These are phyloP conservation scores for Conger conger DNA, from an alignment of 2,113 vertebrate genomes.

Conservation along the genomic window DNA sequence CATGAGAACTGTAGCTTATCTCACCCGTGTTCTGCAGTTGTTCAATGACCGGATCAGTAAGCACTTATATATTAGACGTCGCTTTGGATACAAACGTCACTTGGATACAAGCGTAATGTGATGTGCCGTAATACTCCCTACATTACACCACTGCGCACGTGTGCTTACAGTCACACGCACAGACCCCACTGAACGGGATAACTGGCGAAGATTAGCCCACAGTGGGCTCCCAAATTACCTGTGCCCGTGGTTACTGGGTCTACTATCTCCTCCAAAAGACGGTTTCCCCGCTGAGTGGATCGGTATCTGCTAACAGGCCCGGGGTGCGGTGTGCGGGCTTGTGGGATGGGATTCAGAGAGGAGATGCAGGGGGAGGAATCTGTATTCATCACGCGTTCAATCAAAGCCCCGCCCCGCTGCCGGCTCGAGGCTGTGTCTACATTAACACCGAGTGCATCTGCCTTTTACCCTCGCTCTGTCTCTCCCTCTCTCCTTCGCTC, in stretches of 20 bases:
- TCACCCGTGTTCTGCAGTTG: too few species aligned
- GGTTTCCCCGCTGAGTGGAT: background rate
- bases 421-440: conserved; percentile 48
- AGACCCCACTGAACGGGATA: too few species aligned
- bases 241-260: background rate
- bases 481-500: conserved; percentile 13
- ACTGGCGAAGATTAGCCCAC: background rate
- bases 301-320: background rate
- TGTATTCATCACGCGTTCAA: conserved; percentile 55
- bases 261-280: background rate
- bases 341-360: conserved; percentile 25
- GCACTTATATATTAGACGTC: too few species aligned
- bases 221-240: background rate
- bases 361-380: conserved; percentile 28
- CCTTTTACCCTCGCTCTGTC: conserved; percentile 21
- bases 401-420: conserved; percentile 52
- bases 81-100: too few species aligned
- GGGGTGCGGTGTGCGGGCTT: conserved; percentile 21
- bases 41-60: too few species aligned
- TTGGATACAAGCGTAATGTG: too few species aligned
- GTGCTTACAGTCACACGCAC: too few species aligned
- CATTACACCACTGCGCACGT: too few species aligned
- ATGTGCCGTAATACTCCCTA: too few species aligned
- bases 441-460: background rate
- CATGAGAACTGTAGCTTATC: too few species aligned